Conservation (phyloP, 2,888 invertebrate species). For the Lycocerus yunnanus region DNA sequence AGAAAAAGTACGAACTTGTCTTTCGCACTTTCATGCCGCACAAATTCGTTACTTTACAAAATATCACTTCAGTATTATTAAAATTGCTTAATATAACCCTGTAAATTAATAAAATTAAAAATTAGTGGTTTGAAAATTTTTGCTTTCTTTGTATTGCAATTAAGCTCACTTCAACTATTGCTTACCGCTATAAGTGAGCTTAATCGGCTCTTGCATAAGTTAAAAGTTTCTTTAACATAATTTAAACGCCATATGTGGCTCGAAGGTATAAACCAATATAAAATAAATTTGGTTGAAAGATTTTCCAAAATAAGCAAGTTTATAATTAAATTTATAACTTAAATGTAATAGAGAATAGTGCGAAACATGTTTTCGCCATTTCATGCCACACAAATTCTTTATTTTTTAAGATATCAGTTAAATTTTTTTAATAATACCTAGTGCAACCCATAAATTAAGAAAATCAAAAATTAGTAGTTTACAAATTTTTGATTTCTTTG, state of each 20-base stretch:
- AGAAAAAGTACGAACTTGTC: too few species aligned
- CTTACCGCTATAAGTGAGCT: background rate
- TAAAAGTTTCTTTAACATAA: background rate
- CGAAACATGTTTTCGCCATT: background rate
- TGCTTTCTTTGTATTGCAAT: background rate
- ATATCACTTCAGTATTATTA: background rate
- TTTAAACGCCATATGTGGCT: background rate
- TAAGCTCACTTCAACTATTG: background rate
- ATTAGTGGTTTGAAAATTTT: background rate
- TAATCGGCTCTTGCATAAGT: background rate
- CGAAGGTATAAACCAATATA: background rate
- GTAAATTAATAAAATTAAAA: background rate
- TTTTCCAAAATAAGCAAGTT: too few species aligned
- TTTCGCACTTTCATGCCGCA: background rate
- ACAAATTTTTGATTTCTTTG: background rate
- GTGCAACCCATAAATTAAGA: background rate
- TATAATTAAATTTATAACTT: too few species aligned
- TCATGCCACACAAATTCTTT: background rate
- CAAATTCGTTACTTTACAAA: background rate
- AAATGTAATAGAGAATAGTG: too few species aligned
- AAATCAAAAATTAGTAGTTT: background rate
- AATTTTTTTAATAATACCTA: background rate
- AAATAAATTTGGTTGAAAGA: too few species aligned
- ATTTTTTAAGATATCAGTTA: background rate
- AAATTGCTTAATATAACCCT: background rate